Base-by-base conservation (phyloP, 2,113 vertebrate genomes). In the Saimiri boliviensis region DNA sequence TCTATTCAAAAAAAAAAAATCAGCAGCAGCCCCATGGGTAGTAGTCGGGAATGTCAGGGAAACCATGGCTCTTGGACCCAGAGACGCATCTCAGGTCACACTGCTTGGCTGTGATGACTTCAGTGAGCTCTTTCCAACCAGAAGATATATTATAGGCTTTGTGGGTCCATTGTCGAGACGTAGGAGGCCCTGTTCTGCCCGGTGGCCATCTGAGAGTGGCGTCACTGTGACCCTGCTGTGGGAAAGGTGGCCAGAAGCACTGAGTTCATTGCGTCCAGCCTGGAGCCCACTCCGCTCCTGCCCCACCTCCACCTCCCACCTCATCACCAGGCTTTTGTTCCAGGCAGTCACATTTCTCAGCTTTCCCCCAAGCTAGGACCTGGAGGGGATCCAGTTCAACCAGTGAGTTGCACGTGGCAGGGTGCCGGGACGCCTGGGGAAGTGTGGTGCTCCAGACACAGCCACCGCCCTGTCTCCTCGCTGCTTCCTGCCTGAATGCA, bases 401-500 rank as follows among this genome's bases (percentile, higher is more conserved):
- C 86, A 80, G 13, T 0, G 49, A 81, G 94, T 80, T 2, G 76
- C 93, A 54, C 17, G 47, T 89, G 97, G 82, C 83, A 37, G 74
- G n/a, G 93, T n/a, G 76, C 92, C 23, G 70, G 73, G 92, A 68
- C 5, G 27, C 90, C 77, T 63, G 86, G 97, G 97, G 96, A 89
- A 89, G 89, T 84, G 60, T 86, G 42, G 68, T 8, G 70, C 16
- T 60, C 87, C 94, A 97, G 95, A 97, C 88, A 74, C 2, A 25
- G 94, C 23, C 87, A 25, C 92, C 91, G 17, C 97, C 96, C 91
- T 90, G 94, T 96, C 97, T 97, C 95, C 93, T 20, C 52, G 6
- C 91, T 32, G 81, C 93, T 97, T 97, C 97, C 96, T 97, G 97
- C 88, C 88, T 42, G 52, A 88, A 95, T 92, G 94, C 96, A 94